A percentile compares a stretch with the other conserved stretches of the same genome.
phyloP scores from a whole-genome alignment of 1,140 invertebrate species.

The Saxidomus purpurata region DNA sequence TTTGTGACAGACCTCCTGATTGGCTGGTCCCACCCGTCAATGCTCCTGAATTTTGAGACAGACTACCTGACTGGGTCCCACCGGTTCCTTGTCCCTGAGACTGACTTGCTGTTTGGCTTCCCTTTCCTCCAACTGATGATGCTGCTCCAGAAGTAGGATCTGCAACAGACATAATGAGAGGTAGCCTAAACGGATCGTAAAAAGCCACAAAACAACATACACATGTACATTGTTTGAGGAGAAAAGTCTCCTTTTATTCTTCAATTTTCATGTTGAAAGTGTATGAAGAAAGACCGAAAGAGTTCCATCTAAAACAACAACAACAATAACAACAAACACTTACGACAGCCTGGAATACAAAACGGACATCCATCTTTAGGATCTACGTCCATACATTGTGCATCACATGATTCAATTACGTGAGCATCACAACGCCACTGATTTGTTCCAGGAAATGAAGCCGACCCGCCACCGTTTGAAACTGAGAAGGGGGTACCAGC shows the following conservation, averaged over 20 bases:
- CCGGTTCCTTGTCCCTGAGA: not conserved
- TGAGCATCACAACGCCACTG: conserved; percentile 43
- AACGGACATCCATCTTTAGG: conserved; percentile 49
- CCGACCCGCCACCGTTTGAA: not conserved
- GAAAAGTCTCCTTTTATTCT: not conserved
- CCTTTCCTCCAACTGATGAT: not conserved
- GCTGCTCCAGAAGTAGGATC: not conserved
- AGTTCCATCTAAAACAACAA: not conserved
- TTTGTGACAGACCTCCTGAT: conserved; percentile 2
- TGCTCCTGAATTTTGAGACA: not conserved
- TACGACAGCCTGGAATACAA: conserved; percentile 28
- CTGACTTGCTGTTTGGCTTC: not conserved
- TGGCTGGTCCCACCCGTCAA: not conserved
- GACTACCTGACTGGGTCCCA: not conserved
- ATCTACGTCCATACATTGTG: conserved; percentile 40
- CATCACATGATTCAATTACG: conserved; percentile 38
- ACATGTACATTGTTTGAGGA: too few relatives aligned
- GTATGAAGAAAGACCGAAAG: not conserved
- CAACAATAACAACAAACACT: not conserved
- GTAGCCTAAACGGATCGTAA: not conserved
- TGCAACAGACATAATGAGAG: not conserved
- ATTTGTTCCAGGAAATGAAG: conserved; percentile 34
- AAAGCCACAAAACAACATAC: too few relatives aligned
- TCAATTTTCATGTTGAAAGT: not conserved
- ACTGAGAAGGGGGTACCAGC: not conserved